Base-by-base conservation (phyloP, 2,113 vertebrate species). In the Toxostoma redivivum region DNA sequence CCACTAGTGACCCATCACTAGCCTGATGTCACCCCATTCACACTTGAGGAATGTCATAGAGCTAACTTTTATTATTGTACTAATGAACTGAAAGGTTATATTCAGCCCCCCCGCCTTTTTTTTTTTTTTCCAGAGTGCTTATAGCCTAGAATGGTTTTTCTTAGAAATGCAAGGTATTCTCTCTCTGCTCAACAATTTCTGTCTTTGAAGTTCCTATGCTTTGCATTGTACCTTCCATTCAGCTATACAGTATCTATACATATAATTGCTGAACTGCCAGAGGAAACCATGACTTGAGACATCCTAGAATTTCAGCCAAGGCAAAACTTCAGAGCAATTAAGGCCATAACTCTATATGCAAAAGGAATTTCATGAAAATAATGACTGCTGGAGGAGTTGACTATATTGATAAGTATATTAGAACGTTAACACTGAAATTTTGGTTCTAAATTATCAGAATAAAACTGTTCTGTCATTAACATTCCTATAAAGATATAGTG, bases 291-390 rank as follows among this genome's bases (percentile, higher is more conserved):
- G 51, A 54, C 85, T 91, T 72, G 71, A 78, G 62, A 90, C 33
- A 44, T 37, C 64, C 82, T 86, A 88, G 17, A 42, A 86, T 82
- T 93, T 82, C 48, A 85, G 56, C 47, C n/a, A 89, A 73, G 62
- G 62, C 25, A 95, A 93, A 96, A 30, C 62, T 54, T 95, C 80
- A 94, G 80, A 84, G 10, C n/a, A 86, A 92, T 91, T 91, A 87
- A 64, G 50, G 48, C 51, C 12, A 35, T 84, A 96, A 33, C 10
- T 48, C 2, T 62, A 10, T 58, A 35, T 2, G 13, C 18, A 64
- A 92, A 97, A 97, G 64, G 44, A 88, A 96, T 90, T 96, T 95
- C 86, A 86, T 92, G 84, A 92, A 78, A 96, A 96, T 88, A 97
- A 97, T 87, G 81, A 94, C 69, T 18, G 21, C 74, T 47, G 87